These are phyloP conservation scores for Toxonevra muliebris DNA, from an alignment of 2,888 invertebrate species.

Conservation along the genomic window DNA sequence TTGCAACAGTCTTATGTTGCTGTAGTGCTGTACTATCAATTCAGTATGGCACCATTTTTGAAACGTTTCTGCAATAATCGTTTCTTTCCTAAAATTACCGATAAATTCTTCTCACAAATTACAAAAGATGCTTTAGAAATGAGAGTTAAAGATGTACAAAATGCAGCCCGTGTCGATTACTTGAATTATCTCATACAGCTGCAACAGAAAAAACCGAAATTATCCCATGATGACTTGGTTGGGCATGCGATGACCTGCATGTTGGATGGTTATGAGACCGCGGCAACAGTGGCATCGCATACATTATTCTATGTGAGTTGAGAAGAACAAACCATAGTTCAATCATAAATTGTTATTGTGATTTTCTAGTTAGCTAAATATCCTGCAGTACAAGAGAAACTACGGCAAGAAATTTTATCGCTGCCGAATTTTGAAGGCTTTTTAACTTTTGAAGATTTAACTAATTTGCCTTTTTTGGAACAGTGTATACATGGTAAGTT, in stretches of 20 bases:
- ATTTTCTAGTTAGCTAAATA: slow-evolving; percentile 46
- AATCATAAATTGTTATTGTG: background rate
- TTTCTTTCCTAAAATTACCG: slow-evolving; percentile 71
- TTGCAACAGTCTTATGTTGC: slow-evolving; percentile 41
- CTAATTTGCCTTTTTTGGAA: slow-evolving; percentile 52
- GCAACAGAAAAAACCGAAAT: slow-evolving; percentile 51
- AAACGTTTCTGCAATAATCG: slow-evolving; percentile 44
- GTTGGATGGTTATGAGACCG: slow-evolving; percentile 60
- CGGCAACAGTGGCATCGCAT: slow-evolving; percentile 50
- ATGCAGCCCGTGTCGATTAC: slow-evolving; percentile 51
- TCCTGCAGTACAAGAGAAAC: slow-evolving; percentile 47
- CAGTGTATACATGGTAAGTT: slow-evolving; percentile 51
- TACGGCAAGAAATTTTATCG: slow-evolving; percentile 50
- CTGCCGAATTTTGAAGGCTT: slow-evolving; percentile 36
- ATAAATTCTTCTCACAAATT: slow-evolving; percentile 52
- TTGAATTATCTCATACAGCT: slow-evolving; percentile 54
- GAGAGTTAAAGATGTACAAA: slow-evolving; percentile 38
- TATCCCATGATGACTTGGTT: slow-evolving; percentile 51
- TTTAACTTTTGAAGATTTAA: slow-evolving; percentile 47
- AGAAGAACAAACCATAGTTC: no score
- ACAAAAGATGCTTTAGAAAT: slow-evolving; percentile 51
- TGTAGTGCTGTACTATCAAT: slow-evolving; percentile 47
- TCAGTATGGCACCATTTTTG: slow-evolving; percentile 45
- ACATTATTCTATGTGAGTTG: slow-evolving; percentile 50
- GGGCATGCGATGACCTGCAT: slow-evolving; percentile 56